Evolutionary conservation across 2,113 vertebrate species (phyloP), one percentile per base, ranked within the genome.

Genomic region (Psittacus erithacus): DNA sequence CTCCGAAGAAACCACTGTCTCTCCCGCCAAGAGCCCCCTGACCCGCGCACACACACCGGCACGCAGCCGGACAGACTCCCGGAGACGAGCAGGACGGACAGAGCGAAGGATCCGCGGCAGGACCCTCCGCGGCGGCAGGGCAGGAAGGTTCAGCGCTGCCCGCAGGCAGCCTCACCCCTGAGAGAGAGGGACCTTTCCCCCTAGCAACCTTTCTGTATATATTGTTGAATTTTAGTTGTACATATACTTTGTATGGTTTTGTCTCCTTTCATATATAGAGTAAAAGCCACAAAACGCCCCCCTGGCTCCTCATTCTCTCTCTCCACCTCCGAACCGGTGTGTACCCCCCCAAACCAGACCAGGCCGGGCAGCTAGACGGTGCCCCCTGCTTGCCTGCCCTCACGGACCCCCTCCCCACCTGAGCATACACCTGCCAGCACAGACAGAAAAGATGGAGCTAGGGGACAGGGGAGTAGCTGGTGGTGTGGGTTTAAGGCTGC

Each of bases 241-340:
- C 92, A 98, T 98, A 99, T 98, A 99, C 98, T 99, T 99, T 99
- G 99, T 99, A 99, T 99, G 99, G 98, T 98, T 98, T 99, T 98
- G 98, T 98, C 99, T 98, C 98, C 99, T 99, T 99, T 99, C 98
- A 98, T 99, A 99, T 99, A 99, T 98, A 98, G 99, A 99, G 99
- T 99, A 99, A 99, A 99, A 98, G 98, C 98, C 97, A 98, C 97
- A 98, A 98, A 98, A 98, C 35, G 93, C 98, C 97, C 41, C 15
- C 70, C 97, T 98, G 97, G 95, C 98, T 98, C 98, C 95, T 97
- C 90, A 96, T 96, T 98, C 95, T 97, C 96, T 90, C 78, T 59
- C 46, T 89, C 57, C 65, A 24, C 53, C 29, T 47, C 67, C 38
- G 59, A 59, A 35, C 57, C 47, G 41, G 74, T 35, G 39, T 19